These are phyloP conservation scores for Toxotes chatareus DNA, from an alignment of 2,113 vertebrate genomes.

Conservation along the genomic window DNA sequence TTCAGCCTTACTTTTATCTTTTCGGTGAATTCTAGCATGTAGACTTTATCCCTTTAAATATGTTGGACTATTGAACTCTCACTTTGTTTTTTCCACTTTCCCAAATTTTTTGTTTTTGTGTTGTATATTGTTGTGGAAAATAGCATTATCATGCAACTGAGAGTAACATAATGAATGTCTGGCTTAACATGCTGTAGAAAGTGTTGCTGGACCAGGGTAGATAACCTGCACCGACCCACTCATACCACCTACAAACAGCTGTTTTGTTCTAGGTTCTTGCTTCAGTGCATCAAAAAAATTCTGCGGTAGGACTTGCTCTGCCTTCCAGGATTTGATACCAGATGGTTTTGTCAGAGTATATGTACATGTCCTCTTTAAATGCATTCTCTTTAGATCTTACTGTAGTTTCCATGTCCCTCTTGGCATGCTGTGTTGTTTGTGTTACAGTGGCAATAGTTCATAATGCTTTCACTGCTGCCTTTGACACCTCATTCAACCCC, in stretches of 20 bases:
- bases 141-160: neutral
- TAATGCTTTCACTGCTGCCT: constrained; percentile 51
- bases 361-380: constrained; percentile 13
- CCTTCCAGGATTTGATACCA: constrained; percentile 32
- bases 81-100: neutral
- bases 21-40: neutral
- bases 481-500: constrained; percentile 59
- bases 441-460: constrained; percentile 75
- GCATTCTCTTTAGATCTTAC: constrained; percentile 27
- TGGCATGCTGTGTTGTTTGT: constrained; percentile 76
- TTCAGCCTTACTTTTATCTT: neutral
- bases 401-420: constrained; percentile 25
- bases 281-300: neutral
- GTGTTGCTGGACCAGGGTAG: neutral
- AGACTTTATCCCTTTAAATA: neutral
- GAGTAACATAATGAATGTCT: neutral
- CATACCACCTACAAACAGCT: neutral
- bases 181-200: no score
- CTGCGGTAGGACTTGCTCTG: neutral
- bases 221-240: constrained; percentile 4
- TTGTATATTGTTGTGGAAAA: neutral
- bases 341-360: constrained; percentile 10
- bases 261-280: neutral
- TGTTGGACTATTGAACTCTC: neutral
- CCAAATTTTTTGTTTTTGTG: neutral